These are phyloP conservation scores for Dipodomys spectabilis DNA, from an alignment of 2,113 vertebrate species.

Conservation along the genomic window DNA sequence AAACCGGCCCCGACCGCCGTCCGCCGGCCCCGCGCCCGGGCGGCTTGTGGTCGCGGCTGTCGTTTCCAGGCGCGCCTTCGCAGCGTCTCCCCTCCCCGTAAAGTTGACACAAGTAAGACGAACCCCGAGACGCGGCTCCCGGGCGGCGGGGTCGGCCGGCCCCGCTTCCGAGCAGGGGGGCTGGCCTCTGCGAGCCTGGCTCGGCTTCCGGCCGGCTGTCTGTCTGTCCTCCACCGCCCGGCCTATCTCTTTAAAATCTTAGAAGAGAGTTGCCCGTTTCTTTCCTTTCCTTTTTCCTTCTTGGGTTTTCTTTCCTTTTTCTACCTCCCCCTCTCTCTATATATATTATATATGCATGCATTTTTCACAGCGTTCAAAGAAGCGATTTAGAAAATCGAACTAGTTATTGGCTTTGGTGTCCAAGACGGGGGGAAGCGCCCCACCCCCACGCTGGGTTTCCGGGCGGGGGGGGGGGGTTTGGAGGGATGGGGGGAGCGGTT, in stretches of 20 bases:
- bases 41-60: no score
- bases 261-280: conserved; percentile 67
- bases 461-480: background rate
- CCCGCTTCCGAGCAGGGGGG: conserved; percentile 45
- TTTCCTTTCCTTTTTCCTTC: background rate
- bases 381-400: conserved; percentile 49
- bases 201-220: no score
- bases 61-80: no score
- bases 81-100: conserved; percentile 51
- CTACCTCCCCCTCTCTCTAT: fast-evolving
- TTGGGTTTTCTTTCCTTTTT: background rate
- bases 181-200: background rate
- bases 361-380: conserved; percentile 53
- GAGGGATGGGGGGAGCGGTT: conserved; percentile 3
- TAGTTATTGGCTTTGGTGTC: conserved; percentile 48
- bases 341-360: no score
- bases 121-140: conserved; percentile 69
- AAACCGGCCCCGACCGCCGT: conserved; percentile 52
- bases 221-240: conserved; percentile 53
- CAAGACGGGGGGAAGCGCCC: background rate
- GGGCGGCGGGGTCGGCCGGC: conserved; percentile 59
- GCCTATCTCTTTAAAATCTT: conserved; percentile 81
- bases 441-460: conserved; percentile 65
- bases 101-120: conserved; percentile 76
- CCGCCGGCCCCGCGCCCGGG: no score